Percentiles rank a stretch among this genome's conserved stretches.
These are phyloP conservation scores for Pseudochromis fuscus DNA, from an alignment of 2,797 vertebrate genomes.

Conservation along the genomic window DNA sequence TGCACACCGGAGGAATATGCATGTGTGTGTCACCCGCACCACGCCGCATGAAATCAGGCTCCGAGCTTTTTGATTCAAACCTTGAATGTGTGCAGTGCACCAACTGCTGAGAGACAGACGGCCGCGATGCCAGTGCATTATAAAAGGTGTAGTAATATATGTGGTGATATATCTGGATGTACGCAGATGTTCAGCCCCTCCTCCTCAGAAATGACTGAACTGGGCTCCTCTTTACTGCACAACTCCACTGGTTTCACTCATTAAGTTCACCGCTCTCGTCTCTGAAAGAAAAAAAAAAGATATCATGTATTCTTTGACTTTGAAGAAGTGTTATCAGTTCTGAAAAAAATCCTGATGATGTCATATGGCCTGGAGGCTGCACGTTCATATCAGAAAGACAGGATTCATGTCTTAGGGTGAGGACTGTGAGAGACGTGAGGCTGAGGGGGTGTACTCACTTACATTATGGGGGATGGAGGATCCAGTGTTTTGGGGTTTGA, in stretches of 20 bases:
- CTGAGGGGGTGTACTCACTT: not conserved
- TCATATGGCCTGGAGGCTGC: not conserved
- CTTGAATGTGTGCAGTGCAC: not conserved
- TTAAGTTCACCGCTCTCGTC: not conserved
- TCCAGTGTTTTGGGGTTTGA: not conserved
- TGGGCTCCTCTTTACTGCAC: slow-evolving; percentile 2
- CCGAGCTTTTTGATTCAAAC: not conserved
- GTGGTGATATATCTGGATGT: not conserved
- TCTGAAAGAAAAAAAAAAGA: not conserved
- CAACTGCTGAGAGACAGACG: slow-evolving; percentile 3
- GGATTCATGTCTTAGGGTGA: not conserved
- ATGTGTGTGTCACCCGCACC: slow-evolving; percentile 35
- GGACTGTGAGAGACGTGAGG: not conserved
- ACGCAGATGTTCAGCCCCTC: slow-evolving; percentile 23
- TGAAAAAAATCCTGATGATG: not conserved
- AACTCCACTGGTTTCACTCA: not conserved
- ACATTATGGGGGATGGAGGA: not conserved
- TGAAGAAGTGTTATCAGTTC: not conserved
- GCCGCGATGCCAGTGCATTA: slow-evolving; percentile 7
- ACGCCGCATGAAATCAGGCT: slow-evolving; percentile 45
- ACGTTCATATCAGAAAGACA: not conserved
- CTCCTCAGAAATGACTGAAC: not conserved
- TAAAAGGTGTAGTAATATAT: slow-evolving; percentile 31
- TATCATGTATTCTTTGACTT: not conserved
- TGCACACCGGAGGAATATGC: slow-evolving; percentile 60